Percentiles rank a stretch among this genome's conserved stretches.
phyloP scores from a whole-genome alignment of 1,140 invertebrate species.

The Idris sp. region DNA sequence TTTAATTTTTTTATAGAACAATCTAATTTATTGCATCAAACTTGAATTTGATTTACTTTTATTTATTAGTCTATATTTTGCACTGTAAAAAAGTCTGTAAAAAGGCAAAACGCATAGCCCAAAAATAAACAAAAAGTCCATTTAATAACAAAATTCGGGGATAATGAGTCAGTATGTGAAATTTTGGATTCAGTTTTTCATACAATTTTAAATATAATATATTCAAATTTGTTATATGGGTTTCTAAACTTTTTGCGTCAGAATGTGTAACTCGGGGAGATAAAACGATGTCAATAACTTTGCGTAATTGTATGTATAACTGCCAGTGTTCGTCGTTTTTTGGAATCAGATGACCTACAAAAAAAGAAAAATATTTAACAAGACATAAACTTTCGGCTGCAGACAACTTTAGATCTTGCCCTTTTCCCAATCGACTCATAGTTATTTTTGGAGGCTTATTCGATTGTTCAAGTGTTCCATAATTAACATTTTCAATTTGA shows the following conservation, averaged over 20 bases:
- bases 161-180: slow-evolving; percentile 22
- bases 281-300: slow-evolving; percentile 1
- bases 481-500: background rate
- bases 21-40: no score
- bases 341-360: no score
- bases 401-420: no score
- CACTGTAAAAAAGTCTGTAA: no score
- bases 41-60: slow-evolving; percentile 44
- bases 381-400: slow-evolving; percentile 25
- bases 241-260: background rate
- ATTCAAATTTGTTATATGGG: slow-evolving; percentile 3
- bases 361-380: slow-evolving; percentile 19
- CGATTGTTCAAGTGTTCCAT: background rate
- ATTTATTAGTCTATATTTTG: no score
- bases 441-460: background rate
- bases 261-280: background rate
- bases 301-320: background rate
- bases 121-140: slow-evolving; percentile 6
- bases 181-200: slow-evolving; percentile 19
- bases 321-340: background rate
- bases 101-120: slow-evolving; percentile 1
- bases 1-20: no score
- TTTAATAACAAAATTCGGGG: no score
- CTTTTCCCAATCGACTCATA: slow-evolving; percentile 4
- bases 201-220: slow-evolving; percentile 12